Evolutionary conservation across 2,888 invertebrate species (phyloP), one percentile per base, ranked within the genome.

Genomic region (Athalia cordata): DNA sequence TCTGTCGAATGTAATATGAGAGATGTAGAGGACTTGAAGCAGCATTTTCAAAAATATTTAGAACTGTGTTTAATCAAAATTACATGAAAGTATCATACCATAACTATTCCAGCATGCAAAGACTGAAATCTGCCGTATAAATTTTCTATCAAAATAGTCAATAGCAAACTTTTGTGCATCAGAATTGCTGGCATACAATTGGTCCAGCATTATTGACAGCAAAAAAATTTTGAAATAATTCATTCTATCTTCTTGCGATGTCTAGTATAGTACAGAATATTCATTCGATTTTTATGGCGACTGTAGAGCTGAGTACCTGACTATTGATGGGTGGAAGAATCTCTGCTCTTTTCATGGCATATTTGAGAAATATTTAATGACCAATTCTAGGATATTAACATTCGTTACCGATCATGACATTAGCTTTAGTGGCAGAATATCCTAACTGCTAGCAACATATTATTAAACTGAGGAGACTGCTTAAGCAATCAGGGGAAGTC

Each of bases 41-140:
- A 8, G 55, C 55, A 4, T 55, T 55, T 4, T 3, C 9, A 55
- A 4, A 55, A 55, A 55, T 49, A 49, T 49, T 50, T 15, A 47
- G 8, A 49, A 50, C 50, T 8, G 15, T n/a, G 0, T 13, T n/a
- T 4, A 7, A 13, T 13, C 11, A 13, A 62, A 15, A 13, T 6
- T 13, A 15, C 15, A 15, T 13, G 4, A 4, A 62, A 8, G n/a
- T 13, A 4, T 72, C 15, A 7, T 81, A 83, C 83, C 82, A 11
- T 79, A 62, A 8, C 55, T 70, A 45, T 82, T 77, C 83, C 84
- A 84, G 77, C 86, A 85, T 13, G 79, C 83, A 59, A 85, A 85
- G 1, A 80, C 72, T 45, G 83, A 82, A 59, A 84, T 78, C 57
- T 85, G 82, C 11, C 77, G 75, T 43, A 84, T 78, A 68, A 81